phyloP scores from a whole-genome alignment of 1,140 invertebrate genomes.

The Lepidurus packardi region DNA sequence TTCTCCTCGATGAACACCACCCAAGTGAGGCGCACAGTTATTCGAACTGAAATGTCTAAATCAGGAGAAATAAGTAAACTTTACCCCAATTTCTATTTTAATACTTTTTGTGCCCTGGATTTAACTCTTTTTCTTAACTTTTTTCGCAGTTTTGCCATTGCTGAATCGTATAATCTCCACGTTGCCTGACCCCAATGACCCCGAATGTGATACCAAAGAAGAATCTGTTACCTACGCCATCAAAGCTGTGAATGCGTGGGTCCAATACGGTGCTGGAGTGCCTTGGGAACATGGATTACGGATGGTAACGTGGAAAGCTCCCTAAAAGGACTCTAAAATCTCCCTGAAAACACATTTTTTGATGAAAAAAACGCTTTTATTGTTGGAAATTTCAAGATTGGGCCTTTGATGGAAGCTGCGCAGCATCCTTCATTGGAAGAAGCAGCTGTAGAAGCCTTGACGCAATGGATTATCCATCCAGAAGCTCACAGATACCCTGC shows the following conservation, averaged over 20 bases:
- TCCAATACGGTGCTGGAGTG: constrained; percentile 50
- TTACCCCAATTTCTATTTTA: constrained; percentile 10
- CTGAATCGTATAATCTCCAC: constrained; percentile 37
- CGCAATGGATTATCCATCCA: constrained; percentile 52
- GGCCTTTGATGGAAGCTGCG: constrained; percentile 40
- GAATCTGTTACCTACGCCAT: constrained; percentile 48
- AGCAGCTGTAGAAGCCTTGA: constrained; percentile 56
- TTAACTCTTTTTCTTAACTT: too few relatives aligned
- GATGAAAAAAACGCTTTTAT: background rate
- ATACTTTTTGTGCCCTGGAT: constrained; percentile 7
- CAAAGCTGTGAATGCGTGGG: constrained; percentile 59
- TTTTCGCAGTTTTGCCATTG: constrained; percentile 43
- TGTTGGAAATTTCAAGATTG: background rate
- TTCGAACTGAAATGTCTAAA: constrained; percentile 48
- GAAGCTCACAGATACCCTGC: constrained; percentile 51
- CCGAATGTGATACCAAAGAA: constrained; percentile 36
- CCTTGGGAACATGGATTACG: constrained; percentile 42
- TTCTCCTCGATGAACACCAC: constrained; percentile 51
- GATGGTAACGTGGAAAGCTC: constrained; percentile 40
- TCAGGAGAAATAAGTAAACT: constrained; percentile 43
- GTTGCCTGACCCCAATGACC: constrained; percentile 35
- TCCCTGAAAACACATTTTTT: too few relatives aligned
- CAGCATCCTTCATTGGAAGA: constrained; percentile 51
- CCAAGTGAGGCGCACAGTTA: constrained; percentile 45
- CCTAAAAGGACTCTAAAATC: constrained; percentile 42